Percentiles rank a stretch among this genome's conserved stretches.
Evolutionary conservation across 2,113 vertebrate genomes (phyloP).

Genomic region (Agelaius phoeniceus): DNA sequence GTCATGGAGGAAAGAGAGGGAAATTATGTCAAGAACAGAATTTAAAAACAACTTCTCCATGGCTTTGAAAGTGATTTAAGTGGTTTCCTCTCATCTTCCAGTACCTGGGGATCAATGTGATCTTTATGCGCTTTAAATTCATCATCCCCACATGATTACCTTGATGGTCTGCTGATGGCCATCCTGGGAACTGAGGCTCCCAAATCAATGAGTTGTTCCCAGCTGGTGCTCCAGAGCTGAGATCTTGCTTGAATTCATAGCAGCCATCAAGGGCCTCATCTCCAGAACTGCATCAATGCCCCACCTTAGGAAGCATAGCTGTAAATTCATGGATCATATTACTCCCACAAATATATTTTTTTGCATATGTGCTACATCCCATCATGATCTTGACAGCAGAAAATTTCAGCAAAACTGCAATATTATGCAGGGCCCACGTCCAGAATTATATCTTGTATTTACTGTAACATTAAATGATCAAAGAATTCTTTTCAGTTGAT

Average conservation of each 20-base stretch:
- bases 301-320: not conserved
- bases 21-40: not conserved
- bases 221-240: not conserved
- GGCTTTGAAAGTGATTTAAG: not conserved
- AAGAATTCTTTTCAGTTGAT: not conserved
- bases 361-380: not conserved
- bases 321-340: not conserved
- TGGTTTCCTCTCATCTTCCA: not conserved
- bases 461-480: not conserved
- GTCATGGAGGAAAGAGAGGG: not conserved
- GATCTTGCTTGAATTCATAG: not conserved
- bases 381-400: not conserved
- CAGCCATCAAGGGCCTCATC: not conserved
- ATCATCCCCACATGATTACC: not conserved
- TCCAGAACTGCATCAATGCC: not conserved
- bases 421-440: rapidly evolving
- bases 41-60: not conserved
- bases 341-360: not conserved
- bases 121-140: not conserved
- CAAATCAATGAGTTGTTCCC: not conserved
- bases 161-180: not conserved
- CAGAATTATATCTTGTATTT: not conserved
- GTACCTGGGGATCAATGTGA: not conserved
- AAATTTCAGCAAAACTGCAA: not conserved
- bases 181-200: not conserved